A percentile compares a stretch with the other conserved stretches of the same genome.
Conservation (phyloP, 2,113 vertebrate species). For the Triplophysa tibetana region DNA sequence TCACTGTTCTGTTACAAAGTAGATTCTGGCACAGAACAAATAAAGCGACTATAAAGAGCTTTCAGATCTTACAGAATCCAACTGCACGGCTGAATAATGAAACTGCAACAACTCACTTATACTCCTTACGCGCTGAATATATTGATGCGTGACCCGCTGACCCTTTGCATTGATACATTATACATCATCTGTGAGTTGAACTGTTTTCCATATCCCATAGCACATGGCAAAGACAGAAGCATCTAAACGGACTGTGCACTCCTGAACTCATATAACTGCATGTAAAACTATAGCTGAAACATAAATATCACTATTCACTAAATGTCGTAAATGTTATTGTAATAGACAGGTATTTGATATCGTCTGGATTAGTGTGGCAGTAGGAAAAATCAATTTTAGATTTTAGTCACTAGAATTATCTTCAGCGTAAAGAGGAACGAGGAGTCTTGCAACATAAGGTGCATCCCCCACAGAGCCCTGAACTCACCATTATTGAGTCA, state of each 20-base stretch:
- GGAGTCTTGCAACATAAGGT: no score
- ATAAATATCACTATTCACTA: no score
- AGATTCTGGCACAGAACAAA: background rate
- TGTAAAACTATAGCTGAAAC: no score
- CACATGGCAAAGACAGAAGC: slow-evolving; percentile 8
- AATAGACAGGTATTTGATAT: no score
- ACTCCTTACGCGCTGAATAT: background rate
- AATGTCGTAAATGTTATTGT: no score
- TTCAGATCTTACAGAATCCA: background rate
- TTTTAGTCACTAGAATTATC: no score
- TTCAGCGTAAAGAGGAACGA: no score
- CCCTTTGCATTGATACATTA: slow-evolving; percentile 23
- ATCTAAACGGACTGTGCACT: background rate
- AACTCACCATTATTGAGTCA: no score
- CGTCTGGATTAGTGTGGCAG: no score
- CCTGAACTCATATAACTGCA: no score
- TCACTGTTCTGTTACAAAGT: background rate
- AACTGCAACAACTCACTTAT: slow-evolving; percentile 3
- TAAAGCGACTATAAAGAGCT: background rate
- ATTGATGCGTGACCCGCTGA: slow-evolving; percentile 6
- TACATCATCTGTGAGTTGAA: slow-evolving; percentile 14
- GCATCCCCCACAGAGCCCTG: no score
- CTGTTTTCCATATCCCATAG: slow-evolving; percentile 3
- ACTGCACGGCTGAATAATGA: slow-evolving; percentile 8
- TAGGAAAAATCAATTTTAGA: no score